Base-by-base conservation (phyloP, 92 coral and sea anemone genomes). In the Pocillopora grandis region DNA sequence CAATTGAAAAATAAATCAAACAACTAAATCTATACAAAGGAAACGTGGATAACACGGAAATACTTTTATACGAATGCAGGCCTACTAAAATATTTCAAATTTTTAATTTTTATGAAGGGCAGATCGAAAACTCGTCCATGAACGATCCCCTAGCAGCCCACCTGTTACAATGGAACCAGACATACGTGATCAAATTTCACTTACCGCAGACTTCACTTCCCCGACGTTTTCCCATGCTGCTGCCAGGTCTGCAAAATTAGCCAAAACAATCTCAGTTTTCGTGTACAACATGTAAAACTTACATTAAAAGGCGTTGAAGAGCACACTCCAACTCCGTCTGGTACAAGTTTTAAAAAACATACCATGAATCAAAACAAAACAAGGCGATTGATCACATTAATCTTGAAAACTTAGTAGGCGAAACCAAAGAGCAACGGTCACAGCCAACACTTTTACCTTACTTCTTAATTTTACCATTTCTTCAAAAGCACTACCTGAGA, bases 141-240 rank as follows among this genome's bases (percentile, higher is more conserved):
- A 37, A 70, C n/a, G 59, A 81, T 10, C 73, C 11, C 48, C 61
- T 62, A 15, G 61, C 66, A 62, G 19, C 66, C 60, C 85, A 69
- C 69, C 67, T 58, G 59, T 77, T 20, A 79, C 71, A 58, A 9
- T 31, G 70, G 59, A 80, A n/a, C 58, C 85, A 81, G 77, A 59
- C 77, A 71, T 42, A 70, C 18, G 42, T 31, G 57, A 14, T 76
- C 27, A 55, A 35, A 76, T 76, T 71, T 1, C 58, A 89, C 97
- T 97, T 84, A 97, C 99, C 84, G 98, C 97, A 77, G 90, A 79
- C 86, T 92, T 94, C 52, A 88, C 95, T 84, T 94, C 98, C 31
- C 87, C 99, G 77, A 97, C 93, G 70, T 97, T 94, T 73, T 97
- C 96, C 99, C 96, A 96, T 64, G 98, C 99, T 68, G 93, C 98